A percentile compares a stretch with the other conserved stretches of the same genome.
Conservation (phyloP, 2,797 vertebrate genomes). For the Onychomys leucogaster region DNA sequence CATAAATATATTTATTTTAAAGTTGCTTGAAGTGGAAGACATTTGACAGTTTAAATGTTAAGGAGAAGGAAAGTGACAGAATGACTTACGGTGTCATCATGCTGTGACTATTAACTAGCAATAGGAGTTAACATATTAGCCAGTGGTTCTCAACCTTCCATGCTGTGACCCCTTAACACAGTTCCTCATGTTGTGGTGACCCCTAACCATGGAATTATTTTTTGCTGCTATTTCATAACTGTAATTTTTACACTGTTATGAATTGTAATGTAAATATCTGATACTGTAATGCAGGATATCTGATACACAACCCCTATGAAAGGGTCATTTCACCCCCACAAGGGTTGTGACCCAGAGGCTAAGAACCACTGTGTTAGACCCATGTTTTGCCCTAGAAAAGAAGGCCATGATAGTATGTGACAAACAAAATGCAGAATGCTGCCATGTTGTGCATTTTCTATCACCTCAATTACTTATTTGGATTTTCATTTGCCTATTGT, state of each 20-base stretch:
- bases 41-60: neutral
- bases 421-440: neutral
- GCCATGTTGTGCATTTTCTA: neutral
- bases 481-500: neutral
- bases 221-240: neutral
- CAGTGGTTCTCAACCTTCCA: neutral
- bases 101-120: neutral
- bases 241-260: neutral
- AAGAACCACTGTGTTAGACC: neutral
- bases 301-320: neutral
- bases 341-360: neutral
- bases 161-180: neutral
- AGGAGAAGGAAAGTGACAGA: neutral
- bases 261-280: neutral
- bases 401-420: neutral
- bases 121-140: neutral
- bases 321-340: neutral
- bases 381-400: neutral
- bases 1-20: conserved; percentile 15
- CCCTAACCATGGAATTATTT: neutral
- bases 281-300: neutral
- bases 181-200: neutral
- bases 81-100: neutral
- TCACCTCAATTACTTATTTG: neutral
- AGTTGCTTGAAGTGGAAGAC: conserved; percentile 1